Percentiles rank a stretch among this genome's conserved stretches.
These are phyloP conservation scores for Horisme vitalbata DNA, from an alignment of 2,888 invertebrate species.

Conservation along the genomic window DNA sequence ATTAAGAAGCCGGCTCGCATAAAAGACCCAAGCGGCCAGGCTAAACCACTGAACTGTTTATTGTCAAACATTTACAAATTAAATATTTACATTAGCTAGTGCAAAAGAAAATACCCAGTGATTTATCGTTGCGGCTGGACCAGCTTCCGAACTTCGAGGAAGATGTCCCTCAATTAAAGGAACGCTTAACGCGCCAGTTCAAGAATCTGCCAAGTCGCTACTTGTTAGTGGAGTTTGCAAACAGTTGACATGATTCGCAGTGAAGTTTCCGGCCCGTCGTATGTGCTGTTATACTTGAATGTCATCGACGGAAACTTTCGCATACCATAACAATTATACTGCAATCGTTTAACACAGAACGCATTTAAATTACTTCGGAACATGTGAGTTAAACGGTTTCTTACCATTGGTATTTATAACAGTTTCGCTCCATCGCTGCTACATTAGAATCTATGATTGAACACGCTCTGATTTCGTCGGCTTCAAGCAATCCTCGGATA, in stretches of 20 bases:
- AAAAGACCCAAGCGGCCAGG: too few relatives aligned
- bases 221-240: conserved; percentile 61
- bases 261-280: conserved; percentile 50
- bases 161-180: conserved; percentile 49
- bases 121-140: conserved; percentile 36
- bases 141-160: conserved; percentile 39
- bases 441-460: conserved; percentile 17
- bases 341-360: conserved; percentile 37
- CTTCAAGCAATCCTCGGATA: conserved; percentile 34
- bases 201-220: conserved; percentile 50
- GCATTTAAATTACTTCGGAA: conserved; percentile 39
- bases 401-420: conserved; percentile 17
- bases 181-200: conserved; percentile 44
- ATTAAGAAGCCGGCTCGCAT: too few relatives aligned
- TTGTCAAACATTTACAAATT: too few relatives aligned
- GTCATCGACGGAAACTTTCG: conserved; percentile 50
- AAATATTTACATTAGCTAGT: too few relatives aligned
- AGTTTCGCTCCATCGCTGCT: conserved; percentile 2
- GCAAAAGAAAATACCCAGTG: conserved; percentile 29
- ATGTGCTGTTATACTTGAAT: conserved; percentile 56
- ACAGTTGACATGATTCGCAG: conserved; percentile 55
- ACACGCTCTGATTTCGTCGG: conserved; percentile 24
- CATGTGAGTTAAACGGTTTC: conserved; percentile 16
- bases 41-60: too few relatives aligned
- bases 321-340: conserved; percentile 40